phyloP scores from a whole-genome alignment of 2,888 invertebrate species.

The Mystacides longicornis region DNA sequence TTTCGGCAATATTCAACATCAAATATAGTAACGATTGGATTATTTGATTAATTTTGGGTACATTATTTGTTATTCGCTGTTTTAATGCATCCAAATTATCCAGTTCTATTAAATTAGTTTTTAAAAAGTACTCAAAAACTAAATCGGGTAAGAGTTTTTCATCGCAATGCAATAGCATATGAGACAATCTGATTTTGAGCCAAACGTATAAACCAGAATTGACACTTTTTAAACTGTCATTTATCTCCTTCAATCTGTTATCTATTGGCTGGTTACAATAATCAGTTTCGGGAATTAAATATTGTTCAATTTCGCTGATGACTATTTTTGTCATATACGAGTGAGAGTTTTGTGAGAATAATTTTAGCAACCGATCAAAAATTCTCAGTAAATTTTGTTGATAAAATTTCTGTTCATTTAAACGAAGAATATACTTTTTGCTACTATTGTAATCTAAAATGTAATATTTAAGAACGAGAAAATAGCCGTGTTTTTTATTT shows the following conservation, averaged over 20 bases:
- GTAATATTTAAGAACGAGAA: slow-evolving; percentile 17
- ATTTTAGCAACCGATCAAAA: slow-evolving; percentile 3
- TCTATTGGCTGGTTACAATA: slow-evolving; percentile 3
- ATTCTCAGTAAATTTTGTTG: neutral
- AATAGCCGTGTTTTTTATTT: slow-evolving; percentile 22
- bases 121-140: slow-evolving; percentile 9
- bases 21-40: slow-evolving; percentile 9
- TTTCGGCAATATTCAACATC: neutral
- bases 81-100: slow-evolving; percentile 10
- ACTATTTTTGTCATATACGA: slow-evolving; percentile 18
- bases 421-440: slow-evolving; percentile 14
- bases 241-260: neutral
- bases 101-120: slow-evolving; percentile 5
- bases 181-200: slow-evolving; percentile 9
- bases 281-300: neutral
- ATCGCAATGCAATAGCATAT: slow-evolving; percentile 11
- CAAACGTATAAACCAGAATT: slow-evolving; percentile 16
- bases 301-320: slow-evolving; percentile 17
- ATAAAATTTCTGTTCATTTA: neutral
- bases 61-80: neutral
- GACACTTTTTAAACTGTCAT: neutral
- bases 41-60: neutral
- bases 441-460: slow-evolving; percentile 11
- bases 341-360: slow-evolving; percentile 7
- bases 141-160: slow-evolving; percentile 9